A percentile compares a stretch with the other conserved stretches of the same genome.
Conservation (phyloP, 2,888 invertebrate genomes). For the Octodonta nipae region DNA sequence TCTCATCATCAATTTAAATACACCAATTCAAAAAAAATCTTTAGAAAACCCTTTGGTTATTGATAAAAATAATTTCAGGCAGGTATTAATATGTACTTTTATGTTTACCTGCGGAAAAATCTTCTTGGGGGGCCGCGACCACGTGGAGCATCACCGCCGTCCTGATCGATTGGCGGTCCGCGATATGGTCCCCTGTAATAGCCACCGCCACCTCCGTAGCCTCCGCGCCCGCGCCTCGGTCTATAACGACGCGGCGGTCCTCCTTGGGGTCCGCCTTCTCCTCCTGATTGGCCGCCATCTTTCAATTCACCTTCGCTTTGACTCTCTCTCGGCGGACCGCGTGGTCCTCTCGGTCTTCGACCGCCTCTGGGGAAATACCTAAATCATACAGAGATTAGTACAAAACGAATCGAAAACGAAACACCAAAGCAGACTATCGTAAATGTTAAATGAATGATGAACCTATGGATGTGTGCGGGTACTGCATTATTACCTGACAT, state of each 20-base stretch:
- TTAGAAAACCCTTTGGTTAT: no score
- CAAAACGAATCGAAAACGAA: no score
- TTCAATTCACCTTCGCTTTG: conserved; percentile 23
- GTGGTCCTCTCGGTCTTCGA: conserved; percentile 38
- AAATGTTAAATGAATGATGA: no score
- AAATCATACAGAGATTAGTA: no score
- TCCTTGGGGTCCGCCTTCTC: conserved; percentile 34
- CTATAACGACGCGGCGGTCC: conserved; percentile 38
- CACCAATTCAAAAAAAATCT: no score
- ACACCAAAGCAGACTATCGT: no score
- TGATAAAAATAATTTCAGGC: no score
- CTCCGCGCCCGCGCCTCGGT: conserved; percentile 33
- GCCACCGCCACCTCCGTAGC: conserved; percentile 30
- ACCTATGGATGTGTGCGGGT: no score
- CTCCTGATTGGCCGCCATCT: conserved; percentile 29
- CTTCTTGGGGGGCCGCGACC: conserved; percentile 44
- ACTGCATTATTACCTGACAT: no score
- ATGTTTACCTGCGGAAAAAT: conserved; percentile 53
- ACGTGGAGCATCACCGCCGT: conserved; percentile 28
- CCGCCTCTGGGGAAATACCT: conserved; percentile 41
- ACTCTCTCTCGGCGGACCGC: conserved; percentile 20
- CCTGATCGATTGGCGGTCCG: conserved; percentile 23
- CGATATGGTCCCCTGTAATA: conserved; percentile 35
- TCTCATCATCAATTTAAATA: no score
- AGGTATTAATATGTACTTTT: no score